Base-by-base conservation (phyloP, 2,113 vertebrate genomes). In the Nansenia antarctica region DNA sequence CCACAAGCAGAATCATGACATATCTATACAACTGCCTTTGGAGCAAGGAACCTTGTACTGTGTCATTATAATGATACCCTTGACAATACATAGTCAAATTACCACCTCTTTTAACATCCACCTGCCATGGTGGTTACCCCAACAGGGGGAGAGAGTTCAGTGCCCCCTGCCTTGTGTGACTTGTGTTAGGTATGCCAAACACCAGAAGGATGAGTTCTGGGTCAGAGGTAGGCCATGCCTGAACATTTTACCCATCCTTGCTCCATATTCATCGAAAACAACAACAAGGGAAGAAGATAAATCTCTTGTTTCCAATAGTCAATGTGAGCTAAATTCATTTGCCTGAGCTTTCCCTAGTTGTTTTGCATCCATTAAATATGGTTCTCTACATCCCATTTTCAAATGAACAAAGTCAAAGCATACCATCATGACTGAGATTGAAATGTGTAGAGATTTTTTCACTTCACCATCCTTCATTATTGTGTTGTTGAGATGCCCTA, bases 251-350 rank as follows among this genome's bases (percentile, higher is more conserved):
- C 61, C 9, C 61, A 62, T 58, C 18, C 35, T 65, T 22, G 24
- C 58, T 84, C 53, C 73, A 82, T 78, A 82, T 84, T 84, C 71
- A 84, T 84, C 58, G 78, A 69, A 67, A 20, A 58, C 14, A 18
- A 18, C n/a, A 12, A 47, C 42, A 30, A 30, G 1, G 3, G 18
- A 30, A 31, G 1, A 42, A 42, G 5, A 18, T 14, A 3, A 42
- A 11, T 42, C 12, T 42, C 14, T 42, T 42, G 14, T 42, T 42
- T 42, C 39, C 73, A 62, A 12, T 42, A 42, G 20, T 69, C 65
- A 69, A 80, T 82, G 58, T 73, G 69, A 76, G 69, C 65, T 67
- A 73, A 82, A 65, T 34, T 31, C 53, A 15, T 59, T 18, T 67
- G n/a, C n/a, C n/a, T n/a, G n/a, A n/a, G n/a, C n/a, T n/a, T n/a